These are phyloP conservation scores for Acanthosepion pharaonis DNA, from an alignment of 2,888 invertebrate species.

Conservation along the genomic window DNA sequence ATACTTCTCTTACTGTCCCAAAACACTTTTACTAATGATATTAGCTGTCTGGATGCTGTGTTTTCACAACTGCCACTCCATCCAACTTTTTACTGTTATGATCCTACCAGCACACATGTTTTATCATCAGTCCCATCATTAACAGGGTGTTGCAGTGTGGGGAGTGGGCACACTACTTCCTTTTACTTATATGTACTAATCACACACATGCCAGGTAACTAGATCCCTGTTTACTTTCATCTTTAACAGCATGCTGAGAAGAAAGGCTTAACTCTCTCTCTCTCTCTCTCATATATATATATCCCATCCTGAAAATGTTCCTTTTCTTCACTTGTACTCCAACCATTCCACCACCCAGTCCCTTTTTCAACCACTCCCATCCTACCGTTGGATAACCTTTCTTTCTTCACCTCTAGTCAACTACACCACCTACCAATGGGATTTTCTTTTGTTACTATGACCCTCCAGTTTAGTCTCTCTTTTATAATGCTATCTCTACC, in stretches of 20 bases:
- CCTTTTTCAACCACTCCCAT: not conserved
- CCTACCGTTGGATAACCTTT: not conserved
- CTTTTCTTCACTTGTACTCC: not conserved
- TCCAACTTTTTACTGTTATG: not conserved
- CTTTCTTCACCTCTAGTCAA: not conserved
- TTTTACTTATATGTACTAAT: not conserved
- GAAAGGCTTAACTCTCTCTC: not conserved
- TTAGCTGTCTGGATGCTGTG: not conserved
- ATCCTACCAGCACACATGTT: not conserved
- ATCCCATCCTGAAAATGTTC: not conserved
- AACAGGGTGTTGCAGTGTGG: not conserved
- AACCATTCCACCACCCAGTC: not conserved
- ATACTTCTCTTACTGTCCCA: no score
- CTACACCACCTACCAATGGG: not conserved
- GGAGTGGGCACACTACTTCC: not conserved
- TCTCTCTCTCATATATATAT: not conserved
- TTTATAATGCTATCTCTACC: not conserved
- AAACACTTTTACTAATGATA: not conserved
- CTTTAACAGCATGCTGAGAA: not conserved
- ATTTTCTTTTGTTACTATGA: not conserved
- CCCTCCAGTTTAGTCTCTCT: not conserved
- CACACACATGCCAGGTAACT: not conserved
- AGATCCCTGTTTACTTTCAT: not conserved
- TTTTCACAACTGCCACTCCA: not conserved
- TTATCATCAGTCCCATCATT: not conserved